phyloP scores from a whole-genome alignment of 2,797 vertebrate genomes.

The Acridotheres tristis region DNA sequence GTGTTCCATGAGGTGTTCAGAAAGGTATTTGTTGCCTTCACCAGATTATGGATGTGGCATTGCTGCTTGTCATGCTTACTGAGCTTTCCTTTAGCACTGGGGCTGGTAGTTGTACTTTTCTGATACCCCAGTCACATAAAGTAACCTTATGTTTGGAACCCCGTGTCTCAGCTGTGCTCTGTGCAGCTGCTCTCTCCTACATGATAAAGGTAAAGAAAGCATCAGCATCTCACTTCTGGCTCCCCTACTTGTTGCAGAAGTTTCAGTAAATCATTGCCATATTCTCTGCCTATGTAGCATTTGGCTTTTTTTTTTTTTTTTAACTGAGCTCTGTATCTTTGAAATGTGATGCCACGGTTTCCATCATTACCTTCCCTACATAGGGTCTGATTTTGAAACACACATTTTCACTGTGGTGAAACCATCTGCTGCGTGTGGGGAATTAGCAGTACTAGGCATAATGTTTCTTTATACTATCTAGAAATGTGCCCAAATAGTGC shows the following conservation, averaged over 20 bases:
- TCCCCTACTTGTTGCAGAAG: conserved; percentile 12
- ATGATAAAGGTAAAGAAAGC: background rate
- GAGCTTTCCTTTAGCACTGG: background rate
- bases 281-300: background rate
- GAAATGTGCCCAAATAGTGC: conserved; percentile 71
- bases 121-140: background rate
- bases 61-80: background rate
- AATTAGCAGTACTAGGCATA: conserved; percentile 57
- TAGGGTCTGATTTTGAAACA: conserved; percentile 56
- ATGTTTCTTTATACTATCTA: conserved; percentile 53
- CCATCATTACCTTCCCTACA: conserved; percentile 22
- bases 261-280: background rate
- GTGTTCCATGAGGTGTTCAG: background rate
- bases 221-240: background rate
- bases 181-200: background rate
- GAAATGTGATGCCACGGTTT: conserved; percentile 47
- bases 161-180: background rate
- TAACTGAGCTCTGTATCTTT: background rate
- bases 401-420: background rate
- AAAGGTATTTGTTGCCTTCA: background rate
- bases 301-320: background rate
- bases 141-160: background rate
- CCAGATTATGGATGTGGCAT: background rate
- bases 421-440: conserved; percentile 67
- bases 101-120: background rate